A percentile compares a stretch with the other conserved stretches of the same genome.
Evolutionary conservation across 1,140 invertebrate species (phyloP).

Genomic region (Araneus ventricosus): DNA sequence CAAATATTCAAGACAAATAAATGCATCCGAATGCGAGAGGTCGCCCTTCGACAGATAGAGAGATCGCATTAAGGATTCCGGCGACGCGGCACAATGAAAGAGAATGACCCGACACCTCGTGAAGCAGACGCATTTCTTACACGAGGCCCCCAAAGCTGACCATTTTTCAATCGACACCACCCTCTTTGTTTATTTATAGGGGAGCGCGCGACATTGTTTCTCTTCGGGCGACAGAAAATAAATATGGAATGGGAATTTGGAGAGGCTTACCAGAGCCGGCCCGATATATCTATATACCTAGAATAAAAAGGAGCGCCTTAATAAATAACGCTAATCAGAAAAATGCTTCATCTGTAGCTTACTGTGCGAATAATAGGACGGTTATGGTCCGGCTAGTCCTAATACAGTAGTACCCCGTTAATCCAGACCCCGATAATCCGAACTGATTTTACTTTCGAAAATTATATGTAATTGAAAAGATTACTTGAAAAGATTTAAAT

Average conservation of each 20-base stretch:
- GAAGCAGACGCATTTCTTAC: constrained; percentile 57
- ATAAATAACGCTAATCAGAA: constrained; percentile 31
- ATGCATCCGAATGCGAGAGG: constrained; percentile 70
- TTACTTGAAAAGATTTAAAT: too few species aligned
- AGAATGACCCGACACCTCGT: constrained; percentile 71
- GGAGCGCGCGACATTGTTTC: constrained; percentile 50
- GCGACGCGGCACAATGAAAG: constrained; percentile 67
- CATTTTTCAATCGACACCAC: constrained; percentile 69
- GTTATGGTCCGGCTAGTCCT: background rate
- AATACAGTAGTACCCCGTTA: too few species aligned
- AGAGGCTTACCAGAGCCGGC: background rate
- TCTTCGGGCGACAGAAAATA: constrained; percentile 53
- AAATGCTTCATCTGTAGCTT: background rate
- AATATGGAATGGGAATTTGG: constrained; percentile 48
- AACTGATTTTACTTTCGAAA: too few species aligned
- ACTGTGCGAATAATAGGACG: background rate
- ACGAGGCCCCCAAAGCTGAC: constrained; percentile 16
- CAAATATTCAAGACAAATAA: constrained; percentile 75
- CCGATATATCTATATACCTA: constrained; percentile 21
- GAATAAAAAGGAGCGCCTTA: background rate
- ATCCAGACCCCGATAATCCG: too few species aligned
- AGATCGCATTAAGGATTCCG: constrained; percentile 74
- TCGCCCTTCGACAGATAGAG: constrained; percentile 68
- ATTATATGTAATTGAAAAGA: too few species aligned
- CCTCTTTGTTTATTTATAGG: constrained; percentile 66